Base-by-base conservation (phyloP, 2,888 invertebrate genomes). In the Leptinotarsa tumamoca region DNA sequence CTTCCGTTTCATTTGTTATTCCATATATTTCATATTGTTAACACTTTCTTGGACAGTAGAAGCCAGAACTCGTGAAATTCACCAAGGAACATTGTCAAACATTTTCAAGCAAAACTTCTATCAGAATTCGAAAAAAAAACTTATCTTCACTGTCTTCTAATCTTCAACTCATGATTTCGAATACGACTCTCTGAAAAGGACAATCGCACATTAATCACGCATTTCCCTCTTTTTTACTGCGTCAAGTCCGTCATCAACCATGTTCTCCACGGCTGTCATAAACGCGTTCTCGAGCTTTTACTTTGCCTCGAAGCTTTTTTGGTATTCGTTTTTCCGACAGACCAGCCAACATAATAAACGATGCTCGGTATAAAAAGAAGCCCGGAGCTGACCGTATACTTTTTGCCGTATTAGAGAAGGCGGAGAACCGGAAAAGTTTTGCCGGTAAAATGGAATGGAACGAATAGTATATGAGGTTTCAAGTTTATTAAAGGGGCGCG, bases 311-410 rank as follows among this genome's bases (percentile, higher is more conserved):
- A 52, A 58, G 68, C 43, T 43, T 43, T 79, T 79, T 77, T 77
- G 71, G 75, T 76, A 71, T 76, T 77, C 73, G 74, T 77, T 79
- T 77, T 79, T 77, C 76, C 67, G 77, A 76, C 77, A 56, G 56
- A 54, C 56, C 52, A 50, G 74, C 74, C 69, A 71, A 76, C 77
- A 76, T 79, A 79, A 79, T 77, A 77, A 79, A 79, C 77, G 79
- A 77, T 77, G 61, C 71, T 18, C 49, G 51, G 54, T 58, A 68
- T 70, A 77, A 77, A 79, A 75, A 77, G 74, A 58, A 63, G 68
- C 58, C 43, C 67, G 68, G 74, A 72, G 71, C 71, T 77, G 79
- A 77, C 79, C 75, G 75, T 70, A 78, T 73, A 75, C 73, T 78
- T 78, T 78, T 78, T 78, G 75, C 70, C 63, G 75, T 63, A 76